Evolutionary conservation across 2,888 invertebrate species (phyloP), one percentile per base, ranked within the genome.

Genomic region (Himalopsyche anomala): DNA sequence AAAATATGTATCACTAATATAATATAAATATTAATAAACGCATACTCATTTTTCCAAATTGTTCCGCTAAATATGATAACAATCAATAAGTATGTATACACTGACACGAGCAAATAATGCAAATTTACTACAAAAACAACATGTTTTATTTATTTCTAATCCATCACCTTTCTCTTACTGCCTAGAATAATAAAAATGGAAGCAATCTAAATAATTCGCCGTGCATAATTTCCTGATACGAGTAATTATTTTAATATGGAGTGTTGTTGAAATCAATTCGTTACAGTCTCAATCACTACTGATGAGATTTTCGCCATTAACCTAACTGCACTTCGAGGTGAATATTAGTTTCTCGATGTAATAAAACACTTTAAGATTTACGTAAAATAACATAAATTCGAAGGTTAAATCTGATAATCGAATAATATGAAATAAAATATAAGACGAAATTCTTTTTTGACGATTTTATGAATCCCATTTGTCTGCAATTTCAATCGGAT

Each of bases 151-250:
- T 19, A 51, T 74, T 36, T 74, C 15, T 11, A 74, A 74, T 74
- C 74, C 74, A 74, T 74, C 74, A 74, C 74, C 74, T 74, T 74
- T 74, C 74, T 74, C 74, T 36, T 38, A 15, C 38, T 28, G 36
- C 36, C 28, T 12, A 36, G 74, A 74, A 74, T 74, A 74, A 74
- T 74, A 74, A 74, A 74, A 74, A 74, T 74, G 74, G 74, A 38
- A 74, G 74, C 74, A 74, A 36, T 74, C 36, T 74, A 74, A 36
- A 74, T 74, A 74, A 74, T 74, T 74, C 36, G 11, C 74, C 74
- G 36, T 74, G 74, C 15, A 74, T 74, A 74, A 74, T 74, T 74
- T 74, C 74, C 38, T 38, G 38, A 74, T 74, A 36, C 12, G 36
- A 38, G 28, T 74, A 38, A 74, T 38, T 74, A 74, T 36, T 74